Evolutionary conservation across 2,113 vertebrate species (phyloP).

Genomic region (Menura novaehollandiae): DNA sequence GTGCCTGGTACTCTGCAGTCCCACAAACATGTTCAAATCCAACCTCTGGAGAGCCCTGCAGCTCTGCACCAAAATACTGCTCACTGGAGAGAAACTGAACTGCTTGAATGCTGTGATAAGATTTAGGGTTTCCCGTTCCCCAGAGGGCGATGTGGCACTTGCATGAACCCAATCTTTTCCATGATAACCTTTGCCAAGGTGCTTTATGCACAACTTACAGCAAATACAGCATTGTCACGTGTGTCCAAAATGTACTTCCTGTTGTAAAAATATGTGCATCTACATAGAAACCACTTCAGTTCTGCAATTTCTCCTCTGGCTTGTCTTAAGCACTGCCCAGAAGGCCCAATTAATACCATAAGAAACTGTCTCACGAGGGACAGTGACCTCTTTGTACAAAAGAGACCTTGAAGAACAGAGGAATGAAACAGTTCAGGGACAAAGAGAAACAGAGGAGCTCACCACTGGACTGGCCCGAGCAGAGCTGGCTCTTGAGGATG

Average conservation of each 20-base stretch:
- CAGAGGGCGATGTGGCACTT: neutral
- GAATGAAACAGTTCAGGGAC: neutral
- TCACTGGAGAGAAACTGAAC: neutral
- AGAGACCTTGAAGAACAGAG: neutral
- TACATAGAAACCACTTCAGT: neutral
- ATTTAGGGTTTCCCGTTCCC: neutral
- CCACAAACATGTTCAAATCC: neutral
- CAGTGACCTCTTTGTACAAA: neutral
- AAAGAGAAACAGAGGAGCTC: slow-evolving; percentile 67
- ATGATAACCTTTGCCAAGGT: neutral
- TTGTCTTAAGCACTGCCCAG: neutral
- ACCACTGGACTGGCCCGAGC: slow-evolving; percentile 97
- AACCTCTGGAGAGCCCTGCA: neutral
- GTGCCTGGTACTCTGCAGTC: neutral
- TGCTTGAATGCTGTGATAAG: neutral
- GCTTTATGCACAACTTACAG: neutral
- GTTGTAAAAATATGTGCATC: neutral
- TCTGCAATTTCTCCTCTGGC: neutral
- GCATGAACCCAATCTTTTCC: neutral
- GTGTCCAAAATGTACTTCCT: neutral
- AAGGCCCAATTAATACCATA: neutral
- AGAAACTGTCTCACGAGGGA: neutral
- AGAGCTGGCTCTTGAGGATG: slow-evolving; percentile 91
- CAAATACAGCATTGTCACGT: fast-evolving
- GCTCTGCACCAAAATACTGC: neutral